Base-by-base conservation (phyloP, 64 coral and sea anemone genomes). In the Exaiptasia diaphana region DNA sequence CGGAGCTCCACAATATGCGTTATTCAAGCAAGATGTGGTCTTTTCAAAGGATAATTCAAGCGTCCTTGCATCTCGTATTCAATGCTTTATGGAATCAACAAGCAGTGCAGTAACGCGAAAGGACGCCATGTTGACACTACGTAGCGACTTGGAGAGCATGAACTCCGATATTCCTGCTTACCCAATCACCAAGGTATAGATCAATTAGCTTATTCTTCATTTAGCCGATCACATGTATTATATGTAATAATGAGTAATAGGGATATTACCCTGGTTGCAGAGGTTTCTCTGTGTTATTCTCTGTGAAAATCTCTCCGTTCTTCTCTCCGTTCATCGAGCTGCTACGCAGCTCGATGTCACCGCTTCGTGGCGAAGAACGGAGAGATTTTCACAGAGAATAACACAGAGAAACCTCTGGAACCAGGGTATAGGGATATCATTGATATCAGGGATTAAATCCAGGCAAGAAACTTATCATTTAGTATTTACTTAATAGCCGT, bases 111-210 rank as follows among this genome's bases (percentile, higher is more conserved):
- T 81, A 41, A 33, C 74, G n/a, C 90, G 67, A 15, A 71, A 73
- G 50, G 76, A 92, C 25, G 90, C 82, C n/a, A 92, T 92, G 90
- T 24, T 85, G 55, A 76, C 90, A 15, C 53, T 92, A 24, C 64
- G 90, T 14, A 49, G 76, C 1, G 82, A 92, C 34, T 28, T 92
- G 20, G 38, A 31, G 12, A n/a, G 49, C 53, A 13, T 11, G 8
- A 43, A 73, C n/a, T 73, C 75, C 50, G 39, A 42, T n/a, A 46
- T 92, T 0, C 22, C 41, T 28, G 82, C 74, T 22, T 92, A 79
- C 28, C 38, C 81, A 11, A 71, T 69, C n/a, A 33, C 73, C 48
- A 42, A 75, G 69, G 37, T 27, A 64, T n/a, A n/a, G n/a, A n/a
- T n/a, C n/a, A n/a, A n/a, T n/a, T n/a, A n/a, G n/a, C 11, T 79